Base-by-base conservation (phyloP, 37 sponge, comb jelly and placozoan species). In the Hormiphora californensis region DNA sequence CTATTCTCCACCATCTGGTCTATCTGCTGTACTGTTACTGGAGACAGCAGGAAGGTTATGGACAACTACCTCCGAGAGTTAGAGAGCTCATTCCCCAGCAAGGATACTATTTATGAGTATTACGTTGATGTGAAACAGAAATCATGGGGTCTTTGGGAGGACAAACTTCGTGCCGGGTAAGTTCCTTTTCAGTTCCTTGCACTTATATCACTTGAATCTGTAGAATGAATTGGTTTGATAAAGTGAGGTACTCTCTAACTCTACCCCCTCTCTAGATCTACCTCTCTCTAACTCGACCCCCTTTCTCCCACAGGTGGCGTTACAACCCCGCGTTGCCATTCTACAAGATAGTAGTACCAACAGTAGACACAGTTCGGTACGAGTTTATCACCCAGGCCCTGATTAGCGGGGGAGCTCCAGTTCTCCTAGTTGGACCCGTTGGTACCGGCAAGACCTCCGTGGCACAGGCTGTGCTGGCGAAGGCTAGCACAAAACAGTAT, bases 291-390 rank as follows among this genome's bases (percentile, higher is more conserved):
- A n/a, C n/a, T n/a, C n/a, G n/a, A n/a, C 12, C 62, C 22, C 27
- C 22, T 22, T 59, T 27, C 62, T 11, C 27, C 5, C n/a, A 9
- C 81, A 73, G 81, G 81, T 86, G 86, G 86, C 53, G 62, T 54
- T 86, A 86, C 62, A 86, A 57, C 62, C 86, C 86, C 40, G 27
- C 92, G 86, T 54, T 88, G 41, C 99, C 99, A 15, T 98, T 98
- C 92, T 93, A 98, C 91, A 94, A 98, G 91, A 95, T 98, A 41
- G 89, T 92, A n/a, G 95, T 98, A 0, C 99, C 99, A 1, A 98
- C 99, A 23, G 95, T 98, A 39, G 99, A 98, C 91, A 94, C 95
- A 33, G 90, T 98, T 0, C 89, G 99, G 36, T 98, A 98, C 86
- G 91, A 94, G 88, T 98, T 93, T 88, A 55, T 98, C 59, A 94